phyloP scores from a whole-genome alignment of 2,888 invertebrate genomes.

The Listrodromus nycthemerus region DNA sequence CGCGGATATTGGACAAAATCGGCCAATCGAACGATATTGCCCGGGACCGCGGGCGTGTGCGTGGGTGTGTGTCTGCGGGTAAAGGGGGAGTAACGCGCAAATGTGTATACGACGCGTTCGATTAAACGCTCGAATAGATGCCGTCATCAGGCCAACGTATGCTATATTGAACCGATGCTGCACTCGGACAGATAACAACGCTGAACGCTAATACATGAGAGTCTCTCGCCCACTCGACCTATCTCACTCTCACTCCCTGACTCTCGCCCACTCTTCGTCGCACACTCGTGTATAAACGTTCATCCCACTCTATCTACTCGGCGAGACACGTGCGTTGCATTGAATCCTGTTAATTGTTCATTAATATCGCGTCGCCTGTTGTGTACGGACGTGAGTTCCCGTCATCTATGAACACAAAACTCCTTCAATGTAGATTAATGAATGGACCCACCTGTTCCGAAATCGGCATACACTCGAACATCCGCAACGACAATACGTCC shows the following conservation, averaged over 20 bases:
- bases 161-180: conserved; percentile 58
- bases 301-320: conserved; percentile 21
- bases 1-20: conserved; percentile 12
- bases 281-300: conserved; percentile 1
- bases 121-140: conserved; percentile 62
- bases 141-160: conserved; percentile 56
- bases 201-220: conserved; percentile 47
- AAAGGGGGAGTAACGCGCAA: neutral
- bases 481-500: conserved; percentile 2
- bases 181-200: conserved; percentile 67
- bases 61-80: neutral
- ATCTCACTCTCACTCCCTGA: conserved; percentile 11
- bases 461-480: conserved; percentile 31
- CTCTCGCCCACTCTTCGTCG: neutral
- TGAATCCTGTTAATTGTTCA: conserved; percentile 69
- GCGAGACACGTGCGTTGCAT: conserved; percentile 36
- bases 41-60: neutral
- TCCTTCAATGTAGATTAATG: conserved; percentile 25
- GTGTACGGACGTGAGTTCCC: neutral
- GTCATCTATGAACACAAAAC: conserved; percentile 20
- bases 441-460: conserved; percentile 59
- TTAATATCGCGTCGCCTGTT: conserved; percentile 63
- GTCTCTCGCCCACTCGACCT: conserved; percentile 17
- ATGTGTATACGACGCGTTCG: conserved; percentile 46
- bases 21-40: neutral